Evolutionary conservation across 2,797 vertebrate species (phyloP).

Genomic region (Fratercula arctica): DNA sequence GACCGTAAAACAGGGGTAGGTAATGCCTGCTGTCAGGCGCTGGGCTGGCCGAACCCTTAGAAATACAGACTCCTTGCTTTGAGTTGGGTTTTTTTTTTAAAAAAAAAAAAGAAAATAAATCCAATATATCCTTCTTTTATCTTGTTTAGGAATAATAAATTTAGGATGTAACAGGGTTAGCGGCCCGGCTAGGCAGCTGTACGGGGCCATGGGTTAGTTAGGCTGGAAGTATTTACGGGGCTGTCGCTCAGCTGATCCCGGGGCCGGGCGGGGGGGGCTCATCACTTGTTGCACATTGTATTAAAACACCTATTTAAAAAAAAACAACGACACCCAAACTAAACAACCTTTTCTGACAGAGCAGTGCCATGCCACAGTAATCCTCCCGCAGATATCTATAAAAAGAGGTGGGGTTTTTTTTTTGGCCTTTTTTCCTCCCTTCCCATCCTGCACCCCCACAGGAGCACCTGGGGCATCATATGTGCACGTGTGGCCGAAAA

Average conservation of each 20-base stretch:
- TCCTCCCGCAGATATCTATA: background rate
- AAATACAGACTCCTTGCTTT: background rate
- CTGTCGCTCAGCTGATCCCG: background rate
- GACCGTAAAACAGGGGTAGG: background rate
- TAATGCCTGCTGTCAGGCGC: background rate
- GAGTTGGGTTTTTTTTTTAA: background rate
- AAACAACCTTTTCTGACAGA: background rate
- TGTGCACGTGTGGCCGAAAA: background rate
- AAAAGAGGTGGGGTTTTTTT: background rate
- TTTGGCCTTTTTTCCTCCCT: background rate
- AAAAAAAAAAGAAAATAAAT: slow-evolving; percentile 38
- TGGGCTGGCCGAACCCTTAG: background rate
- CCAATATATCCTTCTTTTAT: slow-evolving; percentile 49
- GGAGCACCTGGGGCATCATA: background rate
- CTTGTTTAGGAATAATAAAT: slow-evolving; percentile 73
- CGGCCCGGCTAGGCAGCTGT: slow-evolving; percentile 46
- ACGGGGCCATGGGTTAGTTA: slow-evolving; percentile 48
- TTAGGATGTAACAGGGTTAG: slow-evolving; percentile 56
- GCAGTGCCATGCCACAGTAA: background rate
- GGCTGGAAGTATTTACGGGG: slow-evolving; percentile 64
- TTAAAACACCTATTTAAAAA: slow-evolving; percentile 24
- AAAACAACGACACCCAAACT: background rate
- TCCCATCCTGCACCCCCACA: background rate
- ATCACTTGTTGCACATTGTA: background rate
- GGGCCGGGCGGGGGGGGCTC: background rate